Percentiles rank a stretch among this genome's conserved stretches.
phyloP scores from a whole-genome alignment of 2,113 vertebrate species.

The Rhadina sibilatrix region DNA sequence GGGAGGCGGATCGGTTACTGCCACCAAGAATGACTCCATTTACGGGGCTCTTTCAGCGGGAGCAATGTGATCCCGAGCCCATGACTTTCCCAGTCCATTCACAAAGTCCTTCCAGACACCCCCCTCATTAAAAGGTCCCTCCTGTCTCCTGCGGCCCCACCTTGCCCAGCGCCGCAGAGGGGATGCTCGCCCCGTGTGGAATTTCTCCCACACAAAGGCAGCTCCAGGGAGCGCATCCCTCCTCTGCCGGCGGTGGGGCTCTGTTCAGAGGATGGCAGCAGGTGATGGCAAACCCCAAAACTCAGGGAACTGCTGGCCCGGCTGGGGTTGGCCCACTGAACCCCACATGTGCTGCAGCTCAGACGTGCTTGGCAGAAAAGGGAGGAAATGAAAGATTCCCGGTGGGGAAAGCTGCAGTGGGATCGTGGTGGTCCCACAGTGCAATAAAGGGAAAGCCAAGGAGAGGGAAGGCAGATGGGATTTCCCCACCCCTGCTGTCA shows the following conservation, averaged over 20 bases:
- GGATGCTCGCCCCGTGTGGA: accelerated
- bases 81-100: constrained; percentile 43
- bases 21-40: constrained; percentile 53
- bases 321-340: neutral
- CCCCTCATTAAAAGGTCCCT: neutral
- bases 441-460: neutral
- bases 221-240: neutral
- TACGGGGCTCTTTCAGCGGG: constrained; percentile 24
- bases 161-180: accelerated
- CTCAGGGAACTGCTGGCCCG: neutral
- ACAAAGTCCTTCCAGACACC: neutral
- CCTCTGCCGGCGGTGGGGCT: neutral
- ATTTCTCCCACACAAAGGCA: neutral
- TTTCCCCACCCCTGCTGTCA: neutral
- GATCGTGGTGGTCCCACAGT: accelerated
- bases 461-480: neutral
- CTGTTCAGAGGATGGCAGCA: neutral
- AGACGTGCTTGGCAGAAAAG: neutral
- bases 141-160: neutral
- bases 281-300: neutral
- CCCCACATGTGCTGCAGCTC: no score
- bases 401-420: neutral
- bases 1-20: constrained; percentile 46
- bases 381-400: neutral
- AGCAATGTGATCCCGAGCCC: constrained; percentile 36